Evolutionary conservation across 1,140 invertebrate species (phyloP).

Genomic region (Pseudomyrmex cubaensis): DNA sequence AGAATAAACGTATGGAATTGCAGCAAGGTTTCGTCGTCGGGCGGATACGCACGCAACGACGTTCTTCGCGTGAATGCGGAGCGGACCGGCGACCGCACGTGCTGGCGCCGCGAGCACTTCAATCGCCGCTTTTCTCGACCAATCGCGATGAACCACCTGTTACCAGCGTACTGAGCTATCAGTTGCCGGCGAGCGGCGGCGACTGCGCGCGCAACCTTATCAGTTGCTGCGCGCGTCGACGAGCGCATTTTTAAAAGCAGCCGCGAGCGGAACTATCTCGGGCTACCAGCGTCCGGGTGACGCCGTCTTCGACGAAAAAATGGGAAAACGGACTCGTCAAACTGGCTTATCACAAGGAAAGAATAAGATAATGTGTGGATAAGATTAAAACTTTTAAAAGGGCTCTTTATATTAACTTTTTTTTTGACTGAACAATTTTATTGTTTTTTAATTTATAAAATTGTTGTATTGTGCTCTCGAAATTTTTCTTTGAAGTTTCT

Average conservation of each 20-base stretch:
- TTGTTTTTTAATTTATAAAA: not conserved
- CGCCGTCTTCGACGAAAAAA: not conserved
- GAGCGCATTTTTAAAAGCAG: conserved; percentile 22
- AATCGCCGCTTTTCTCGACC: conserved; percentile 65
- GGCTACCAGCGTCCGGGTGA: not conserved
- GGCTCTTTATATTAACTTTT: not conserved
- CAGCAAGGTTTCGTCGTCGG: not conserved
- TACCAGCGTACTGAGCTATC: conserved; percentile 67
- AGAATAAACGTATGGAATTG: not conserved
- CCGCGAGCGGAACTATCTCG: not conserved
- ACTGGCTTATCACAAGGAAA: not conserved
- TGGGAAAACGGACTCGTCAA: not conserved
- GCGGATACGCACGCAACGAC: conserved; percentile 43
- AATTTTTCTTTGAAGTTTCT: not conserved
- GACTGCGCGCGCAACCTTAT: conserved; percentile 61
- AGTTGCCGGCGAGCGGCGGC: not conserved
- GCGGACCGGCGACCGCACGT: conserved; percentile 60
- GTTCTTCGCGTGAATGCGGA: conserved; percentile 61
- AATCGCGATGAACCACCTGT: conserved; percentile 81
- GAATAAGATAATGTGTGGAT: not conserved
- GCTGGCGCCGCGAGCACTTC: conserved; percentile 61
- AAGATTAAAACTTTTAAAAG: not conserved
- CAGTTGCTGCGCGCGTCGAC: conserved; percentile 5
- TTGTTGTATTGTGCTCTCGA: not conserved
- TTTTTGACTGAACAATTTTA: not conserved